Conservation (phyloP, 2,797 vertebrate species). For the Glossophaga mutica region DNA sequence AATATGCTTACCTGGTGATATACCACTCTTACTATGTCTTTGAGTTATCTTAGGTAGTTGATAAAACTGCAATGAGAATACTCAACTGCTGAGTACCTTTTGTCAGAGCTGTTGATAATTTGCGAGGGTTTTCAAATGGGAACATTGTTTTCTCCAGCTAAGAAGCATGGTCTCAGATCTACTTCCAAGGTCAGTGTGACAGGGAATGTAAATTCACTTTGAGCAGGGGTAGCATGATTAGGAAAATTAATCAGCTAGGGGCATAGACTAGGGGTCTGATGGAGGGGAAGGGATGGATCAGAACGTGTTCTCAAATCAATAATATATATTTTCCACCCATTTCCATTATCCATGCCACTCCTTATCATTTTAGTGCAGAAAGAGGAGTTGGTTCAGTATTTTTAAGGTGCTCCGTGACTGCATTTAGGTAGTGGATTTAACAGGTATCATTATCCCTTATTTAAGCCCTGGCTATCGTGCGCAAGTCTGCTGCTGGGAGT, state of each 20-base stretch:
- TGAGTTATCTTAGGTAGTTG: not conserved
- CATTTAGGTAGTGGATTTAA: not conserved
- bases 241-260: not conserved
- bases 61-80: not conserved
- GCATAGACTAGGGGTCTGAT: not conserved
- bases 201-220: not conserved
- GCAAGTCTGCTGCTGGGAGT: not conserved
- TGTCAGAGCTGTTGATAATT: not conserved
- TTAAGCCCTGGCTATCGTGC: not conserved
- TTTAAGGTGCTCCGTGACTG: not conserved
- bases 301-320: not conserved
- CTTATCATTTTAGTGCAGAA: constrained; percentile 47
- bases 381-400: not conserved
- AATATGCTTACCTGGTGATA: not conserved
- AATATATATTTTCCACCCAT: constrained; percentile 5
- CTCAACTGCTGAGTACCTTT: not conserved
- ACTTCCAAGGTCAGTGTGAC: not conserved
- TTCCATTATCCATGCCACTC: not conserved
- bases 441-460: not conserved
- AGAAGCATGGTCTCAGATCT: not conserved
- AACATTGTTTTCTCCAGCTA: not conserved
- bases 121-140: not conserved
- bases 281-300: not conserved
- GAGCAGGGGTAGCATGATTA: not conserved
- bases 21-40: not conserved